phyloP scores from a whole-genome alignment of 2,113 vertebrate species.

The Nipponia nippon region DNA sequence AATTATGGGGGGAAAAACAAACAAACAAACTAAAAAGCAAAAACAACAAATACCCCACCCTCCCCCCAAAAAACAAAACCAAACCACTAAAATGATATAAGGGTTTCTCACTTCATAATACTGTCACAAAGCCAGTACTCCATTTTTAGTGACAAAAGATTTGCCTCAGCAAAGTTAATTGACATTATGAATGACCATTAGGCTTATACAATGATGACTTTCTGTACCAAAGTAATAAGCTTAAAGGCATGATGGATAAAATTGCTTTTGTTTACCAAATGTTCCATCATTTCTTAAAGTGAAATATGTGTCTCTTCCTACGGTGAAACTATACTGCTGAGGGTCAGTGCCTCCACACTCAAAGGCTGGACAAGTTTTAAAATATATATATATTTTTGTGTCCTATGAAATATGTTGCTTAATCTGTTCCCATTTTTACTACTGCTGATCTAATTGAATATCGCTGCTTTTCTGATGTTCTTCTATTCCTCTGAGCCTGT shows the following conservation, averaged over 20 bases:
- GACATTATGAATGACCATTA: not conserved
- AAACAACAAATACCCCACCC: not conserved
- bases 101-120: not conserved
- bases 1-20: fast-evolving
- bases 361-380: not conserved
- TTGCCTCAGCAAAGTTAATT: not conserved
- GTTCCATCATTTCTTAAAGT: not conserved
- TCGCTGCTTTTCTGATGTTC: not conserved
- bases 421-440: not conserved
- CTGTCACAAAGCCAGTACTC: not conserved
- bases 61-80: not conserved
- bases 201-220: not conserved
- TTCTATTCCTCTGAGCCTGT: not conserved
- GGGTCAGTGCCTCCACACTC: not conserved
- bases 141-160: not conserved
- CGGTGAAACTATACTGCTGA: not conserved
- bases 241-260: not conserved
- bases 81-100: not conserved
- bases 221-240: not conserved
- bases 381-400: not conserved
- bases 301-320: not conserved
- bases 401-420: not conserved
- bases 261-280: not conserved
- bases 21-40: not conserved
- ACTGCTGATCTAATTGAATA: not conserved